phyloP scores from a whole-genome alignment of 1,140 invertebrate species.

The Tetranychus urticae region DNA sequence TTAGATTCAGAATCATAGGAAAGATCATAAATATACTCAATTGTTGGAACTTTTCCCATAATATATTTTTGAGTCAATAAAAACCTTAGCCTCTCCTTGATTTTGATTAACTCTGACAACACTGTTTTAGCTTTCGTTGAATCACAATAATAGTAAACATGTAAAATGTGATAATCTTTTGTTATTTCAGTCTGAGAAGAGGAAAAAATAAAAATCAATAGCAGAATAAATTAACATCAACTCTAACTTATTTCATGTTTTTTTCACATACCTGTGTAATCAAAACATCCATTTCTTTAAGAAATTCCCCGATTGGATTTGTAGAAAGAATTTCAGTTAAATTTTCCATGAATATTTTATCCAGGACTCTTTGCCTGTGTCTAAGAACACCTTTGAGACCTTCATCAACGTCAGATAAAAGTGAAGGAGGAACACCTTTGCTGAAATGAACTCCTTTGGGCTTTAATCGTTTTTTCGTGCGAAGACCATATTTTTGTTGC shows the following conservation, averaged over 20 bases:
- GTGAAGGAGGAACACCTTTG: background rate
- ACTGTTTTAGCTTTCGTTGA: background rate
- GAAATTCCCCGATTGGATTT: background rate
- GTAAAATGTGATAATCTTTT: background rate
- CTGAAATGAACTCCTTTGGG: background rate
- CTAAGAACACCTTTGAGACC: background rate
- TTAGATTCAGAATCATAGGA: background rate
- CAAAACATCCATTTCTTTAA: background rate
- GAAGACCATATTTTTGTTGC: background rate
- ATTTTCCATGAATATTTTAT: background rate
- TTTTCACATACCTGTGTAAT: background rate
- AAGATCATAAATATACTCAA: background rate
- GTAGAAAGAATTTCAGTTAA: background rate
- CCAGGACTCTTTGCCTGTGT: background rate
- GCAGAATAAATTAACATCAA: background rate
- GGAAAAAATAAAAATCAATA: background rate
- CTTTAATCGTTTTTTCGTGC: background rate
- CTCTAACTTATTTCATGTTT: background rate
- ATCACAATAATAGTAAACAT: background rate
- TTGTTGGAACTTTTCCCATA: background rate
- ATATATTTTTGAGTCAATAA: background rate
- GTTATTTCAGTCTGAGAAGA: background rate
- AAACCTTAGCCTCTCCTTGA: background rate
- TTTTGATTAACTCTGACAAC: background rate
- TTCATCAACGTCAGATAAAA: background rate